These are phyloP conservation scores for Triplophysa tibetana DNA, from an alignment of 2,113 vertebrate genomes.

Conservation along the genomic window DNA sequence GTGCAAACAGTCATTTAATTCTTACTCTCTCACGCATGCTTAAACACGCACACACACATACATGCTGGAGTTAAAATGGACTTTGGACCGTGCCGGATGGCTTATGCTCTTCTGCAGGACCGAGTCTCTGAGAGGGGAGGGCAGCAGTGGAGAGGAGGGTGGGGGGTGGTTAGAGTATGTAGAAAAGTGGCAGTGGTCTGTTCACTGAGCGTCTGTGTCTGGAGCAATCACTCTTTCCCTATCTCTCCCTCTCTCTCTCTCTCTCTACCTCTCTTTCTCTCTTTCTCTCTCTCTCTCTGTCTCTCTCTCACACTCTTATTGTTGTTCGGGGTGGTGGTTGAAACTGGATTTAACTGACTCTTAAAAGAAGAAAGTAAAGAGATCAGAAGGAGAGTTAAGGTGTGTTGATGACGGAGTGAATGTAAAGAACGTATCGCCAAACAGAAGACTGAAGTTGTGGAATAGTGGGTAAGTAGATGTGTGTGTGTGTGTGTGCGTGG, in stretches of 20 bases:
- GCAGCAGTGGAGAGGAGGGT: slow-evolving; percentile 55
- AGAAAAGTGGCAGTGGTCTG: slow-evolving; percentile 47
- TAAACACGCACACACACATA: background rate
- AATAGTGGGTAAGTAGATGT: slow-evolving; percentile 17
- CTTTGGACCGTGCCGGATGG: slow-evolving; percentile 51
- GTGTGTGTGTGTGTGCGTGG: background rate
- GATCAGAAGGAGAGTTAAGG: slow-evolving; percentile 16
- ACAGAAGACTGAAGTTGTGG: background rate
- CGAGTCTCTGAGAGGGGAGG: slow-evolving; percentile 42
- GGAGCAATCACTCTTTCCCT: slow-evolving; percentile 28
- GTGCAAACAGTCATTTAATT: slow-evolving; percentile 1
- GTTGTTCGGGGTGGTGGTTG: slow-evolving; percentile 44
- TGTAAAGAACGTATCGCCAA: background rate
- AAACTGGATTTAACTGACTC: slow-evolving; percentile 60
- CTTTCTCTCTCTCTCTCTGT: slow-evolving; percentile 9
- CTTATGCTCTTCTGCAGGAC: slow-evolving; percentile 60
- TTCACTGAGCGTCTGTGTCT: slow-evolving; percentile 38
- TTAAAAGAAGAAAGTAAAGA: slow-evolving; percentile 25
- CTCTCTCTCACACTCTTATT: slow-evolving; percentile 20
- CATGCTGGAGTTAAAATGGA: slow-evolving; percentile 44
- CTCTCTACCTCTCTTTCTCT: slow-evolving; percentile 25
- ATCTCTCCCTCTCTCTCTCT: slow-evolving; percentile 20
- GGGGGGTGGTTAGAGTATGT: slow-evolving; percentile 30
- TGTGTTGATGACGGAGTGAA: background rate
- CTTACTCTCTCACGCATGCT: slow-evolving; percentile 28